A percentile compares a stretch with the other conserved stretches of the same genome.
Evolutionary conservation across 1,140 invertebrate genomes (phyloP).

Genomic region (Pseudomyrmex dendroicus): DNA sequence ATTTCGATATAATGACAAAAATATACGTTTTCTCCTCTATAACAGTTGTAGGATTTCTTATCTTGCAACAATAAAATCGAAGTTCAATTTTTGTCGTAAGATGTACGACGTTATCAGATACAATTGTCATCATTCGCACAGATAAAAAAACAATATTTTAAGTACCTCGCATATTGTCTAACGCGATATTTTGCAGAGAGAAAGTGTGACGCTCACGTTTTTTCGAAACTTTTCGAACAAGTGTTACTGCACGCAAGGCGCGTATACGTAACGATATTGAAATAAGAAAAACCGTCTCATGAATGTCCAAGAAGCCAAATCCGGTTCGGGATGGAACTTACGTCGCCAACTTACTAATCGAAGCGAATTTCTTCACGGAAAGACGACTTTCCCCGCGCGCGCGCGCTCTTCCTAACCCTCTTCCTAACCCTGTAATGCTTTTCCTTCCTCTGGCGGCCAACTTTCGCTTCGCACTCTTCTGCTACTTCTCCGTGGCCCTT

Average conservation of each 20-base stretch:
- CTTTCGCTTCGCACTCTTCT: constrained; percentile 49
- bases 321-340: constrained; percentile 45
- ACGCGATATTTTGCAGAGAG: neutral
- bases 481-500: constrained; percentile 19
- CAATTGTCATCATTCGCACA: constrained; percentile 1
- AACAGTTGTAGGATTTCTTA: constrained; percentile 1
- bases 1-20: constrained; percentile 42
- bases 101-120: constrained; percentile 1
- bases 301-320: constrained; percentile 19
- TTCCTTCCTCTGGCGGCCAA: constrained; percentile 37
- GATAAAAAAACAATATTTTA: neutral
- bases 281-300: constrained; percentile 24
- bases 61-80: constrained; percentile 32
- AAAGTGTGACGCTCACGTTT: neutral
- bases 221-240: constrained; percentile 2
- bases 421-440: constrained; percentile 20
- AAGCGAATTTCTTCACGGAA: constrained; percentile 46
- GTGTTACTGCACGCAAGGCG: neutral
- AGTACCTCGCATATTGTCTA: neutral
- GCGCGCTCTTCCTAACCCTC: neutral
- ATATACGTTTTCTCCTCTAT: constrained; percentile 56
- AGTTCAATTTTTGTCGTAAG: constrained; percentile 21
- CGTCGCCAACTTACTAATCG: constrained; percentile 71
- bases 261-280: constrained; percentile 22
- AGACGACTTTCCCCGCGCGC: neutral